Conservation (phyloP, 2,888 invertebrate species). For the Esperia sulphurella region DNA sequence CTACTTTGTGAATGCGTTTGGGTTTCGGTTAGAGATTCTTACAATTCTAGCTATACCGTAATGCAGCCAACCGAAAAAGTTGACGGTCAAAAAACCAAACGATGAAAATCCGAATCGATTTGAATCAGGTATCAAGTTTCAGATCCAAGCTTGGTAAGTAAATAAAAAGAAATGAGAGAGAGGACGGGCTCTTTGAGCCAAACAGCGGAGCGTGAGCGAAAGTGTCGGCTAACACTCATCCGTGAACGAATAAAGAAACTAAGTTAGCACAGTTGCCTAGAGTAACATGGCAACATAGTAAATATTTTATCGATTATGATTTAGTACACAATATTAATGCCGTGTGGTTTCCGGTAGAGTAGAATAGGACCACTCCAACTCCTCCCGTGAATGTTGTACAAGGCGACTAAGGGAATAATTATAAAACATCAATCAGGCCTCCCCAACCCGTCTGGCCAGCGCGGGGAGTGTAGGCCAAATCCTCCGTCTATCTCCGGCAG, state of each 20-base stretch:
- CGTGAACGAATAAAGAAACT: neutral
- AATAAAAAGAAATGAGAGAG: conserved; percentile 1
- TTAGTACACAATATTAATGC: too few species aligned
- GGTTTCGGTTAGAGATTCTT: too few species aligned
- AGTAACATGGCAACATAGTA: neutral
- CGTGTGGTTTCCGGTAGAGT: too few species aligned
- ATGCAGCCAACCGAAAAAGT: neutral
- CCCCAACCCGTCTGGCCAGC: too few species aligned
- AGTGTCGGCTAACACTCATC: neutral
- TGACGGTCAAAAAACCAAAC: neutral
- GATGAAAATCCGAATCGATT: neutral
- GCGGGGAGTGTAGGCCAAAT: too few species aligned
- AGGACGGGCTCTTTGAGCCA: neutral
- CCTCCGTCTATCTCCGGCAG: too few species aligned
- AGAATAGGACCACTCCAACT: too few species aligned
- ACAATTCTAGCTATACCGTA: neutral
- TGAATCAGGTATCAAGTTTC: conserved; percentile 1
- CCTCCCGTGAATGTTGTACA: too few species aligned
- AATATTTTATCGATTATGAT: too few species aligned
- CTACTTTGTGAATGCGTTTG: too few species aligned
- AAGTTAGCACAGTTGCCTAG: neutral
- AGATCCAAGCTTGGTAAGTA: neutral
- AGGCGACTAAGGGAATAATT: too few species aligned
- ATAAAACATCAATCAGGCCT: too few species aligned
- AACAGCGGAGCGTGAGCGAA: neutral